These are phyloP conservation scores for Corvus cornix DNA, from an alignment of 2,113 vertebrate species.

Conservation along the genomic window DNA sequence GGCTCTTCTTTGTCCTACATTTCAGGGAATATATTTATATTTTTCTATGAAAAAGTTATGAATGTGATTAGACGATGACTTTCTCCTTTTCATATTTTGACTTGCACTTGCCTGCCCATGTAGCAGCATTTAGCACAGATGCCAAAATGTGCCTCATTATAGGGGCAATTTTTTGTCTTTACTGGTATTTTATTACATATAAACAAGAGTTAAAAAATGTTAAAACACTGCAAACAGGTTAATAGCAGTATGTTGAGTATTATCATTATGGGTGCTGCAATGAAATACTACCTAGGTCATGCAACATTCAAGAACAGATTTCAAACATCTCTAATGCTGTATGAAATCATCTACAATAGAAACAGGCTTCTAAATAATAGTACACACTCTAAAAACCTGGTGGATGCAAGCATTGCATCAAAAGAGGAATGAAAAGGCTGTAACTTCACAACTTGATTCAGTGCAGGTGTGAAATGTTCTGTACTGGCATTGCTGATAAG, in stretches of 20 bases:
- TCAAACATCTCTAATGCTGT: slow-evolving; percentile 41
- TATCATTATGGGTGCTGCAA: slow-evolving; percentile 69
- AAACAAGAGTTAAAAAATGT: slow-evolving; percentile 33
- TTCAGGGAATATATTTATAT: slow-evolving; percentile 84
- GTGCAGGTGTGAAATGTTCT: slow-evolving; percentile 8
- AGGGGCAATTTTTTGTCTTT: slow-evolving; percentile 72
- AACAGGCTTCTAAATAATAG: slow-evolving; percentile 45
- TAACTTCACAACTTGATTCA: not conserved
- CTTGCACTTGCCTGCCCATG: slow-evolving; percentile 72
- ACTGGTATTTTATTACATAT: slow-evolving; percentile 71
- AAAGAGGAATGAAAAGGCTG: not conserved
- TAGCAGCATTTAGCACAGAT: slow-evolving; percentile 76
- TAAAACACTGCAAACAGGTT: slow-evolving; percentile 60
- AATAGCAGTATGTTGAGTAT: slow-evolving; percentile 64
- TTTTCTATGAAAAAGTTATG: slow-evolving; percentile 81
- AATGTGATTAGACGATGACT: slow-evolving; percentile 69
- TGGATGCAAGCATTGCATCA: not conserved
- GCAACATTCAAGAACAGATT: slow-evolving; percentile 39
- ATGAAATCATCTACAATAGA: slow-evolving; percentile 15
- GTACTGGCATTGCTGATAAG: not conserved
- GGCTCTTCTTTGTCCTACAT: slow-evolving; percentile 69
- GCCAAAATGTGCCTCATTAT: slow-evolving; percentile 76
- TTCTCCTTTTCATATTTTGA: slow-evolving; percentile 70
- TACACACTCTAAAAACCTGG: slow-evolving; percentile 16
- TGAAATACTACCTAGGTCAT: slow-evolving; percentile 67